A percentile compares a stretch with the other conserved stretches of the same genome.
Conservation (phyloP, 2,888 invertebrate species). For the Euclidia mi region DNA sequence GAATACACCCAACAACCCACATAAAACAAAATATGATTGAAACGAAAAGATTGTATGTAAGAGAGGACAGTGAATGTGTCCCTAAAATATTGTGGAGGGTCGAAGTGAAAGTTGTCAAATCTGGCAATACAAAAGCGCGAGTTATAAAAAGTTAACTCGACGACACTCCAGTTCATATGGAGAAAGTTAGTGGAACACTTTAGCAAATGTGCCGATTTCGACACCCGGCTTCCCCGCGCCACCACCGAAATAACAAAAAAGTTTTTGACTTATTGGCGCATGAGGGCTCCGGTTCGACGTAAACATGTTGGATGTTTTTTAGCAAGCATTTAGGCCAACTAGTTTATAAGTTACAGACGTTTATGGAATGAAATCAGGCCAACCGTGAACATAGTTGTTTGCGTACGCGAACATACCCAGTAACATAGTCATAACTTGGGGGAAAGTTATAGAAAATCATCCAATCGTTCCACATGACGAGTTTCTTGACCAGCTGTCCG, state of each 20-base stretch:
- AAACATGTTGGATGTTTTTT: slow-evolving; percentile 84
- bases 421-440: slow-evolving; percentile 44
- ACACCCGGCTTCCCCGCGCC: slow-evolving; percentile 67
- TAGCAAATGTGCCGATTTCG: slow-evolving; percentile 80
- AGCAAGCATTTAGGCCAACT: slow-evolving; percentile 72
- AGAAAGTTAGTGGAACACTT: slow-evolving; percentile 81
- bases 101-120: slow-evolving; percentile 67
- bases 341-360: slow-evolving; percentile 71
- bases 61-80: slow-evolving; percentile 34
- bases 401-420: slow-evolving; percentile 41
- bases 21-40: slow-evolving; percentile 49
- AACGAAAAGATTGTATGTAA: slow-evolving; percentile 38
- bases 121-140: slow-evolving; percentile 65
- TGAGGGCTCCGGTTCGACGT: slow-evolving; percentile 63
- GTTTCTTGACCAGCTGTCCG: slow-evolving; percentile 33
- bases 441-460: slow-evolving; percentile 49
- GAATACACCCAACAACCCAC: slow-evolving; percentile 17
- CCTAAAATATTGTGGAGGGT: slow-evolving; percentile 47
- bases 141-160: slow-evolving; percentile 76
- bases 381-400: slow-evolving; percentile 57
- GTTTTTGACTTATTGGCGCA: slow-evolving; percentile 67
- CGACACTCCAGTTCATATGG: slow-evolving; percentile 78
- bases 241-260: slow-evolving; percentile 79
- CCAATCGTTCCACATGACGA: slow-evolving; percentile 43
- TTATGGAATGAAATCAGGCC: slow-evolving; percentile 67